Percentiles rank a stretch among this genome's conserved stretches.
These are phyloP conservation scores for Dendroctonus valens DNA, from an alignment of 1,140 invertebrate species.

Conservation along the genomic window DNA sequence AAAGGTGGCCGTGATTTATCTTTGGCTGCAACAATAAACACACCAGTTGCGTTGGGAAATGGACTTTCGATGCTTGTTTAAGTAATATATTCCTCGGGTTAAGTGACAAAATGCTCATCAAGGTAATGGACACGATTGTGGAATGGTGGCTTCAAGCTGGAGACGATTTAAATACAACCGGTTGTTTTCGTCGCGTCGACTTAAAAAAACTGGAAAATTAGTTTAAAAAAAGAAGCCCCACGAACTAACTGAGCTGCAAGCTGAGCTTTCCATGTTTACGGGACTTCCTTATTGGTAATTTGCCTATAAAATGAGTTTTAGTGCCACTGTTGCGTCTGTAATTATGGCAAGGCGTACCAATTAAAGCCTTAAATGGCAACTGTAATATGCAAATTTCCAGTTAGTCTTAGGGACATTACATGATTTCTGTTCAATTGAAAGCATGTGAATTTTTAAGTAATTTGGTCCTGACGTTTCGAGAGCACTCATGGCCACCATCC, in stretches of 20 bases:
- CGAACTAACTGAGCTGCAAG: constrained; percentile 4
- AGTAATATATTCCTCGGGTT: neutral
- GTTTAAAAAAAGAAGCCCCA: neutral
- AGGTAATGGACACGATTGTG: neutral
- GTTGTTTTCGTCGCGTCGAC: neutral
- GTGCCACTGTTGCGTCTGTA: neutral
- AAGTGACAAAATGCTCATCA: neutral
- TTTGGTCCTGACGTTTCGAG: too few relatives aligned
- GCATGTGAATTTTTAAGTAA: too few relatives aligned
- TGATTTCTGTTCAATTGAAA: too few relatives aligned
- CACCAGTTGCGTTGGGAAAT: neutral
- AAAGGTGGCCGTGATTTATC: too few relatives aligned
- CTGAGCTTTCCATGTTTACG: constrained; percentile 17
- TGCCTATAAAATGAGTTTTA: constrained; percentile 19
- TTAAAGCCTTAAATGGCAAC: constrained; percentile 5
- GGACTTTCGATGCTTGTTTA: neutral
- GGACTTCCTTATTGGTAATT: constrained; percentile 33
- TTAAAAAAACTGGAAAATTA: constrained; percentile 2
- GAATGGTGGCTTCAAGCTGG: neutral
- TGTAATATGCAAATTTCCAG: too few relatives aligned
- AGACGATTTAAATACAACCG: neutral
- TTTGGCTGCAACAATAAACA: neutral
- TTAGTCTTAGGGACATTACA: too few relatives aligned
- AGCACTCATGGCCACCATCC: too few relatives aligned
- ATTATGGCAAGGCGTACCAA: constrained; percentile 7